phyloP scores from a whole-genome alignment of 2,797 vertebrate species.

The Cryptoprocta ferox region DNA sequence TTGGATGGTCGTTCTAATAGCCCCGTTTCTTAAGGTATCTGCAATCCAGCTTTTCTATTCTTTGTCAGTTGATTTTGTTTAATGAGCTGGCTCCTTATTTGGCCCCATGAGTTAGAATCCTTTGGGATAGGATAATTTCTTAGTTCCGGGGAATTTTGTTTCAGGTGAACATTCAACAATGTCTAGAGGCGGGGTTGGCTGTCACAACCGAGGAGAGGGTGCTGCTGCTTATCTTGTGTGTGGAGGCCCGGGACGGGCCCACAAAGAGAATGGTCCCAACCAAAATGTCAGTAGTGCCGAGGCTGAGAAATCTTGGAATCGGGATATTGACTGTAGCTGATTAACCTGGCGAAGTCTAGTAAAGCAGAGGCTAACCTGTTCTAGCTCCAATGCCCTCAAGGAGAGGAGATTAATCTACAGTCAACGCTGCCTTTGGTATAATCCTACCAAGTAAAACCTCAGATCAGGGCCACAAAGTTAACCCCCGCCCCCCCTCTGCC shows the following conservation, averaged over 20 bases:
- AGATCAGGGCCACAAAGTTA: too few species aligned
- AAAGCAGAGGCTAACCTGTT: not conserved
- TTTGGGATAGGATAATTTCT: not conserved
- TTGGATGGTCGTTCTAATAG: not conserved
- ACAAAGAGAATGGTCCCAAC: too few species aligned
- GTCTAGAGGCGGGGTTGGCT: not conserved
- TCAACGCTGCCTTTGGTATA: not conserved
- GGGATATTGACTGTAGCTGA: too few species aligned
- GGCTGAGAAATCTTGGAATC: not conserved
- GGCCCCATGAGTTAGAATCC: not conserved
- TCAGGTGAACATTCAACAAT: not conserved
- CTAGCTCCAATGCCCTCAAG: too few species aligned
- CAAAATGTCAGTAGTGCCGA: fast-evolving
- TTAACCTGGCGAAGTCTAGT: fast-evolving
- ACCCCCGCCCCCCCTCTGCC: fast-evolving
- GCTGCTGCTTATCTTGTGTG: too few species aligned
- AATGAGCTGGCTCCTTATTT: not conserved
- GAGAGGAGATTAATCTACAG: not conserved
- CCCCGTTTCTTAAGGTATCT: not conserved
- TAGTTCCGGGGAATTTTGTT: not conserved
- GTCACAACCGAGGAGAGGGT: not conserved
- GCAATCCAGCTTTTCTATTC: not conserved
- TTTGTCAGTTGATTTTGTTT: not conserved
- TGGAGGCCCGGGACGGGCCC: not conserved
- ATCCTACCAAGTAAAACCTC: not conserved